Conservation (phyloP, 2,113 vertebrate genomes). For the Theristicus caerulescens region DNA sequence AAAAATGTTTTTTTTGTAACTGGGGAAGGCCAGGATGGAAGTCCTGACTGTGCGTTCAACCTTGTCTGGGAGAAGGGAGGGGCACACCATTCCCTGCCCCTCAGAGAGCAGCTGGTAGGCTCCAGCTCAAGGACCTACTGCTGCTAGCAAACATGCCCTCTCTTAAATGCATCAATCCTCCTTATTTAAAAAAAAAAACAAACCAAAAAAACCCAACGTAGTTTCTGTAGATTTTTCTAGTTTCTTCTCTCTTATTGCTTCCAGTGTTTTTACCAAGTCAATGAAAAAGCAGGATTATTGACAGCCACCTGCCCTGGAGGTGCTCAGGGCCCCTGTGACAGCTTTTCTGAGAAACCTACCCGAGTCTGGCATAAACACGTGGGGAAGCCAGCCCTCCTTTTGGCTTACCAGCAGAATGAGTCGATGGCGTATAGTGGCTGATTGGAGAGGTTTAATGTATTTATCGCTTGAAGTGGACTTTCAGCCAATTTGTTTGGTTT, state of each 20-base stretch:
- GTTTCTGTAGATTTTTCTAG: background rate
- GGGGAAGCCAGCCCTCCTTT: background rate
- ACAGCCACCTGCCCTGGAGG: background rate
- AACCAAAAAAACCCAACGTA: background rate
- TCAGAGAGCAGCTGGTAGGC: background rate
- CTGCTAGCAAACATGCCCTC: background rate
- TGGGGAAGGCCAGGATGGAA: background rate
- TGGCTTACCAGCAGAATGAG: background rate
- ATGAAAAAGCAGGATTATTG: background rate
- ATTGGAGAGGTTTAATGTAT: background rate
- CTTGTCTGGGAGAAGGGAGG: background rate
- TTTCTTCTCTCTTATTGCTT: background rate
- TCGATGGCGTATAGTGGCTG: fast-evolving
- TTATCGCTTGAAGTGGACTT: background rate
- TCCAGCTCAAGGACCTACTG: background rate
- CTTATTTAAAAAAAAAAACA: background rate
- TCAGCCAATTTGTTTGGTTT: background rate
- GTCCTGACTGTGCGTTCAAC: background rate
- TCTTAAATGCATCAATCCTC: background rate
- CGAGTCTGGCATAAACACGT: fast-evolving
- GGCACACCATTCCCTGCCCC: fast-evolving
- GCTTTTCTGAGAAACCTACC: background rate
- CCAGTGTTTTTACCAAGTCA: background rate
- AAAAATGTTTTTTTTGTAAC: background rate
- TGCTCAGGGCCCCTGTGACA: fast-evolving